Percentiles rank a stretch among this genome's conserved stretches.
phyloP scores from a whole-genome alignment of 2,113 vertebrate species.

The Rhodinocichla rosea region DNA sequence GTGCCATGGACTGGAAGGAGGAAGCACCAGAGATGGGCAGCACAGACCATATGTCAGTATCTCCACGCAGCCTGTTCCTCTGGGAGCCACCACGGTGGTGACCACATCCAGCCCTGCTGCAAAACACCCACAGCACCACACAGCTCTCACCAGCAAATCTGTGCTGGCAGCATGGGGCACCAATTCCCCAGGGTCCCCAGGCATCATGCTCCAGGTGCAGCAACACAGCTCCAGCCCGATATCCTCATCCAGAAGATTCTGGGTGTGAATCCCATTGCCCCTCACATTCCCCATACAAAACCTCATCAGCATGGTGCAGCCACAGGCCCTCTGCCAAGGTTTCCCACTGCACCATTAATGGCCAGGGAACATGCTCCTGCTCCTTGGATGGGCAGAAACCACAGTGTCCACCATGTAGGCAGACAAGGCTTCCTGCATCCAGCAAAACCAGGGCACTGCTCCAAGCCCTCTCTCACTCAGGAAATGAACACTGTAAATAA shows the following conservation, averaged over 20 bases:
- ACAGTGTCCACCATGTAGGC: fast-evolving
- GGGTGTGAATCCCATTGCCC: background rate
- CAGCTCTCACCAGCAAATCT: background rate
- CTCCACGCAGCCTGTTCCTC: background rate
- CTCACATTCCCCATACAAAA: background rate
- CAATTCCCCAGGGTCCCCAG: fast-evolving
- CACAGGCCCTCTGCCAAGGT: background rate
- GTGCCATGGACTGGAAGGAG: background rate
- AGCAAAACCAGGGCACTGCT: background rate
- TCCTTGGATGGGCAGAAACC: background rate
- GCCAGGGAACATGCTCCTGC: background rate
- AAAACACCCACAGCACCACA: background rate
- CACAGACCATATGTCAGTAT: background rate
- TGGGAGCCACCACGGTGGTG: background rate
- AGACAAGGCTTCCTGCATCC: background rate
- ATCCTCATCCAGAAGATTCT: background rate
- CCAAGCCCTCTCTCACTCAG: background rate
- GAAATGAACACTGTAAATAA: background rate
- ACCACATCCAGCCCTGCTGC: background rate
- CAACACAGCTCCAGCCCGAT: background rate
- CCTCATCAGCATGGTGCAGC: background rate
- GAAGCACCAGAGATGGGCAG: background rate
- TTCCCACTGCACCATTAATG: background rate
- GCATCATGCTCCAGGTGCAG: fast-evolving
- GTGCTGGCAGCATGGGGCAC: background rate